phyloP scores from a whole-genome alignment of 2,888 invertebrate genomes.

The Crioceris asparagi region DNA sequence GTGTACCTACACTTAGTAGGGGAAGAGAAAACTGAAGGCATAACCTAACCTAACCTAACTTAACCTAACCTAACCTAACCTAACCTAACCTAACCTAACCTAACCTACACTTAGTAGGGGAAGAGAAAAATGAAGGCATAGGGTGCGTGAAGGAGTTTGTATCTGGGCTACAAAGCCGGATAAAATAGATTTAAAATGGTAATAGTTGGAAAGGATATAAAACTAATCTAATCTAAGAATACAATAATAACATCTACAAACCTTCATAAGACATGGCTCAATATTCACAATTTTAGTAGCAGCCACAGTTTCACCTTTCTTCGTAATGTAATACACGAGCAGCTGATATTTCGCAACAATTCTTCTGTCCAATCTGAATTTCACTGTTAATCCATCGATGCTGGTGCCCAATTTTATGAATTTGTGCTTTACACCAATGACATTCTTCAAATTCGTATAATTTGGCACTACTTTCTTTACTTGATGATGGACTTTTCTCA shows the following conservation, averaged over 20 bases:
- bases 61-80: no score
- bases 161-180: no score
- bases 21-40: no score
- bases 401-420: conserved; percentile 23
- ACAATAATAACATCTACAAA: conserved; percentile 8
- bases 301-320: conserved; percentile 47
- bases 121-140: no score
- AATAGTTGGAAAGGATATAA: no score
- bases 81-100: no score
- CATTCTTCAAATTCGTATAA: conserved; percentile 23
- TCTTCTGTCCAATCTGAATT: conserved; percentile 39
- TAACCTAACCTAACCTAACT: no score
- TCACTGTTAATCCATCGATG: conserved; percentile 37
- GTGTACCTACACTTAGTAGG: no score
- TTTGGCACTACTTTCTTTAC: conserved; percentile 23
- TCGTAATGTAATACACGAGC: conserved; percentile 44
- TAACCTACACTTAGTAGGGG: no score
- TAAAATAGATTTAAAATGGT: no score
- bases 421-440: conserved; percentile 28
- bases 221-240: no score
- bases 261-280: conserved; percentile 42
- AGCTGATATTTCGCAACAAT: conserved; percentile 41
- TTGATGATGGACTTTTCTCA: conserved; percentile 25
- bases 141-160: no score
- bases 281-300: conserved; percentile 42